Base-by-base conservation (phyloP, 2,113 vertebrate genomes). In the Psephotus haematonotus region DNA sequence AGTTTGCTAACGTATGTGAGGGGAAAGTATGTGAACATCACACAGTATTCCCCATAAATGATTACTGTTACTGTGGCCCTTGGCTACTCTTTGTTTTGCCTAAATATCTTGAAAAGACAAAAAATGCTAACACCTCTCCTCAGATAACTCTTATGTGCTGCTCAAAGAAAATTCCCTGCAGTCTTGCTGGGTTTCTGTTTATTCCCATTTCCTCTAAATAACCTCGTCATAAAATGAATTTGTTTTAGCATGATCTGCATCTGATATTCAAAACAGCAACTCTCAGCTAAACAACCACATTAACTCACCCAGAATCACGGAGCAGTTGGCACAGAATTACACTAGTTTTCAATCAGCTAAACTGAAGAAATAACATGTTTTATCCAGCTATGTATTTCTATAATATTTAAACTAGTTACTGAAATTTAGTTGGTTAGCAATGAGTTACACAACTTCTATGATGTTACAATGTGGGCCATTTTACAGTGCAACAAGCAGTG, bases 1-100 rank as follows among this genome's bases (percentile, higher is more conserved):
- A 18, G 13, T 46, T 82, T 80, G n/a, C 22, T 53, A 88, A 64
- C n/a, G 49, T 13, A 85, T 0, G 0, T 7, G 8, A 86, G 1
- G 1, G 7, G 31, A 14, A 81, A 55, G 23, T 13, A 80, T 17
- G 35, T 19, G 14, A 81, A 60, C 25, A 49, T n/a, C n/a, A 49
- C 8, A 86, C 18, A 67, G 13, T 18, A 57, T 44, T 52, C 17
- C 60, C 52, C 13, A 62, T 17, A 81, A 75, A 50, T 5, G 5
- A 67, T 71, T 49, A 78, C 18, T 17, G 16, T 37, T 75, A 53
- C 1, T 63, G 33, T 3, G n/a, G 55, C 23, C 68, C 7, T 79
- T 28, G 31, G 20, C 10, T 74, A n/a, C 41, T 7, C 23, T 10
- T 35, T 44, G 24, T 63, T 95, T 75, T 85, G 41, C n/a, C 6